Evolutionary conservation across 2,113 vertebrate species (phyloP).

Genomic region (Proterorhinus semilunaris): DNA sequence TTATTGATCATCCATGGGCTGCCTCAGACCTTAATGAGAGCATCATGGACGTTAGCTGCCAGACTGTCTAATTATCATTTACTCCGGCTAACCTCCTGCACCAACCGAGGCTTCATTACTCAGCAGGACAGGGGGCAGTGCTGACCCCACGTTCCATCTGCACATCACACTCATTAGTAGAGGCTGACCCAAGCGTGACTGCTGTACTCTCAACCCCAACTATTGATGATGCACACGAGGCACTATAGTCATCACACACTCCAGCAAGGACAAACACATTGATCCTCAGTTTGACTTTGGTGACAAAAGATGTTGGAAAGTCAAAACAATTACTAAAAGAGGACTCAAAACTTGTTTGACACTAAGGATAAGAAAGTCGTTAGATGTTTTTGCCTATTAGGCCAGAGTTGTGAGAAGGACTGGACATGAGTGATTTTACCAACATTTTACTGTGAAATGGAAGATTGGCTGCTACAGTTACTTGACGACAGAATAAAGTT

Average conservation of each 20-base stretch:
- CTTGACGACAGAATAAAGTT: no score
- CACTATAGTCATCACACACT: slow-evolving; percentile 66
- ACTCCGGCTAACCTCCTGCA: slow-evolving; percentile 62
- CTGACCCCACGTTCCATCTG: slow-evolving; percentile 40
- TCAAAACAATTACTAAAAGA: background rate
- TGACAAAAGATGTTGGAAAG: slow-evolving; percentile 12
- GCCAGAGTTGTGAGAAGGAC: background rate
- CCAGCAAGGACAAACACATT: slow-evolving; percentile 16
- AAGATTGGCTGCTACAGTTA: no score
- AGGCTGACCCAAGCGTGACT: slow-evolving; percentile 45
- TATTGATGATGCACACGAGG: slow-evolving; percentile 69
- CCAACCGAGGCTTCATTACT: slow-evolving; percentile 78
- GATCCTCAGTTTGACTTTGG: slow-evolving; percentile 21
- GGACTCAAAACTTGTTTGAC: background rate
- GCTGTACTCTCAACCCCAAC: slow-evolving; percentile 27
- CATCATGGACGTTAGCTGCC: slow-evolving; percentile 12
- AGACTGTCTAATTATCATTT: slow-evolving; percentile 68
- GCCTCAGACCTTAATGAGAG: slow-evolving; percentile 23
- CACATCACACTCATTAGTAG: slow-evolving; percentile 70
- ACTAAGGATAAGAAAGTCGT: no score
- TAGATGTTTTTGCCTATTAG: no score
- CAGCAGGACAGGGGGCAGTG: slow-evolving; percentile 39
- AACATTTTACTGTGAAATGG: no score
- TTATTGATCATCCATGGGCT: slow-evolving; percentile 26
- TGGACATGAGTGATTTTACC: no score